Percentiles rank a stretch among this genome's conserved stretches.
Conservation (phyloP, 2,797 vertebrate genomes). For the Crax fasciolata region DNA sequence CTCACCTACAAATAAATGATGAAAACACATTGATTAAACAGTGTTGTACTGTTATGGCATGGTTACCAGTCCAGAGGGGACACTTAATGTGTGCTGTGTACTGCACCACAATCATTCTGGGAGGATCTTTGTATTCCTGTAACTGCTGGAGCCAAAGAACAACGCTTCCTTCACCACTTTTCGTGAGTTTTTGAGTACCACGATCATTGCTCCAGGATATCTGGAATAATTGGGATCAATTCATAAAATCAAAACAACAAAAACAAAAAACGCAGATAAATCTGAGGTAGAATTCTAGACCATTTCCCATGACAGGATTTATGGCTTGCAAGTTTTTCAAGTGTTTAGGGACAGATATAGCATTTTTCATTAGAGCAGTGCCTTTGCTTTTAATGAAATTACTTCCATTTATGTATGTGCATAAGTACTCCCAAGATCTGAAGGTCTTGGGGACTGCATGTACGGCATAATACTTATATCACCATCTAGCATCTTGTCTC, state of each 20-base stretch:
- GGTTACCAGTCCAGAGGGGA: not conserved
- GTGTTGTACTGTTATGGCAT: not conserved
- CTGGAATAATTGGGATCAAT: not conserved
- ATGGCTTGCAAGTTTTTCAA: not conserved
- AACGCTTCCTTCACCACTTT: not conserved
- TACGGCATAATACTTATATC: constrained; percentile 5
- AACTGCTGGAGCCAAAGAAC: not conserved
- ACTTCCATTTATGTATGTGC: not conserved
- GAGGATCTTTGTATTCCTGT: not conserved
- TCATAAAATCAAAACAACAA: not conserved
- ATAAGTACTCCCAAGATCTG: not conserved
- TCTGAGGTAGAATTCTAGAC: not conserved
- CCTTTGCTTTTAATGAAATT: constrained; percentile 44
- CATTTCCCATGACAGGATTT: not conserved
- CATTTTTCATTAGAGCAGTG: constrained; percentile 8
- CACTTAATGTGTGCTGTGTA: not conserved
- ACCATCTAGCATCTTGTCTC: constrained; percentile 3
- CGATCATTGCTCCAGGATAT: not conserved
- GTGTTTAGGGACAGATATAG: not conserved
- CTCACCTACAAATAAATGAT: not conserved
- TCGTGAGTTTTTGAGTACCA: not conserved
- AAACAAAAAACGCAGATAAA: not conserved
- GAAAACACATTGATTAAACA: not conserved
- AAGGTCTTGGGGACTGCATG: constrained; percentile 5
- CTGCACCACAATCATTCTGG: not conserved